Conservation (phyloP, 2,113 vertebrate species). For the Anhinga anhinga region DNA sequence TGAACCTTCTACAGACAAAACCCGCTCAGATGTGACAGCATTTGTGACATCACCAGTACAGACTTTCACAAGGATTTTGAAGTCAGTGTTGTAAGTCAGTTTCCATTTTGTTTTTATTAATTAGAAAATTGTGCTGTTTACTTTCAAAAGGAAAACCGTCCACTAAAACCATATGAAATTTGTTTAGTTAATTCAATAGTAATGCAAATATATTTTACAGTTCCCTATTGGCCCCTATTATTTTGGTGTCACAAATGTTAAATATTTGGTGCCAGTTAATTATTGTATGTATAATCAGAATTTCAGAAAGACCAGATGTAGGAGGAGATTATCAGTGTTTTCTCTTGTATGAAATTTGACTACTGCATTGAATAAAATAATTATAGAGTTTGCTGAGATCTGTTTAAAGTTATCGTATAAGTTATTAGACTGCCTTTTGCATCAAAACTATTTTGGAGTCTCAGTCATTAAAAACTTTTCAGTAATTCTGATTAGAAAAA, state of each 20-base stretch:
- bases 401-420: neutral
- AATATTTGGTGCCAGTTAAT: slow-evolving; percentile 11
- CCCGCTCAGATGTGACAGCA: slow-evolving; percentile 47
- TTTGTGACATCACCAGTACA: slow-evolving; percentile 63
- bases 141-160: neutral
- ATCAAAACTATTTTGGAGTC: neutral
- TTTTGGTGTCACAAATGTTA: slow-evolving; percentile 57
- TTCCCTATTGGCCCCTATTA: neutral
- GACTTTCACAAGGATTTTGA: slow-evolving; percentile 58
- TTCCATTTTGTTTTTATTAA: slow-evolving; percentile 34
- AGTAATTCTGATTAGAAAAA: neutral
- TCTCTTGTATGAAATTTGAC: neutral
- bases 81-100: slow-evolving; percentile 42
- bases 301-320: slow-evolving; percentile 11
- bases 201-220: neutral
- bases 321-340: neutral
- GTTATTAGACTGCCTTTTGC: neutral
- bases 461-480: neutral
- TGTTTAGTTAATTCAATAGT: neutral
- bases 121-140: slow-evolving; percentile 14
- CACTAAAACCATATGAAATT: neutral
- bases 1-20: slow-evolving; percentile 53
- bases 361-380: neutral
- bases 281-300: neutral
- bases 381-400: neutral